Conservation (phyloP, 1,140 invertebrate species). For the Oncopeltus fasciatus region DNA sequence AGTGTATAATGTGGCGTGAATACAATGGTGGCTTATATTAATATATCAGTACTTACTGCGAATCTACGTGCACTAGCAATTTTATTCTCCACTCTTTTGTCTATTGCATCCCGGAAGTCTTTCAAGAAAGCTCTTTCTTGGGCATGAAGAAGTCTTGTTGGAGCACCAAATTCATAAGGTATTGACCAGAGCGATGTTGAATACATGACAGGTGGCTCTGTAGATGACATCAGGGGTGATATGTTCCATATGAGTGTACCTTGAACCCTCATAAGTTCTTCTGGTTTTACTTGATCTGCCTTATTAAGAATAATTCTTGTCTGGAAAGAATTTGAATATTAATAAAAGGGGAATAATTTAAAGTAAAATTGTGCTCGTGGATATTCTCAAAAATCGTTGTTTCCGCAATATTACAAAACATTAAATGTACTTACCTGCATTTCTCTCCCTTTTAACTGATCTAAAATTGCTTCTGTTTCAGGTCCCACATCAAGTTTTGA, state of each 20-base stretch:
- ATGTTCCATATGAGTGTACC: constrained; percentile 91
- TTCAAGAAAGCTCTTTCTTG: constrained; percentile 77
- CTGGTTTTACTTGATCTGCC: constrained; percentile 81
- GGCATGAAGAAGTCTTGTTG: constrained; percentile 58
- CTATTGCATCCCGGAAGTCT: constrained; percentile 69
- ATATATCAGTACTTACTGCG: constrained; percentile 51
- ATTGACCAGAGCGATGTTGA: constrained; percentile 80
- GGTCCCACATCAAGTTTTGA: constrained; percentile 87
- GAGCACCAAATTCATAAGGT: constrained; percentile 65
- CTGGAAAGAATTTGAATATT: too few relatives aligned
- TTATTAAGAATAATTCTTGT: constrained; percentile 87
- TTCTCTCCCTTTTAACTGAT: constrained; percentile 84
- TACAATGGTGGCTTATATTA: too few relatives aligned
- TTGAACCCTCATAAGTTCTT: constrained; percentile 84
- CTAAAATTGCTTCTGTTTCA: constrained; percentile 83
- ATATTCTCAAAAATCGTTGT: background rate
- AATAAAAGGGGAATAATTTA: too few relatives aligned
- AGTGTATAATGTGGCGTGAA: too few relatives aligned
- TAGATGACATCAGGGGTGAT: constrained; percentile 81
- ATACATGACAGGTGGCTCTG: constrained; percentile 88
- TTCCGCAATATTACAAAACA: too few relatives aligned
- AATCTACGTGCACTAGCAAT: constrained; percentile 85
- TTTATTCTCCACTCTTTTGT: constrained; percentile 82
- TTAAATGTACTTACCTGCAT: constrained; percentile 61
- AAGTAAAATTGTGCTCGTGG: background rate